Percentiles rank a stretch among this genome's conserved stretches.
phyloP scores from a whole-genome alignment of 2,888 invertebrate species.

The Drosophila infuscata region DNA sequence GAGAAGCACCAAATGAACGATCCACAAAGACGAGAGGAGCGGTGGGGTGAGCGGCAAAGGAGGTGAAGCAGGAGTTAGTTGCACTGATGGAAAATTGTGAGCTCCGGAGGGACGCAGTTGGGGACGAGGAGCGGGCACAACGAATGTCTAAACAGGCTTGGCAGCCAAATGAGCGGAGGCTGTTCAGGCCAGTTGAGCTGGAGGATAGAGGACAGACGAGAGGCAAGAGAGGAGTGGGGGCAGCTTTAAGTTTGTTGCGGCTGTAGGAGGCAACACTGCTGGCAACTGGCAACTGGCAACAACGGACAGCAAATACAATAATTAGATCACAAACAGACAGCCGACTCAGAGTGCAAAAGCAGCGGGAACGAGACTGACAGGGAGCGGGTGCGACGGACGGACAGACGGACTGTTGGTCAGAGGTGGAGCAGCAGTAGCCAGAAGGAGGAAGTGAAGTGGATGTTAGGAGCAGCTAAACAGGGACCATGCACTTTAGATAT shows the following conservation, averaged over 20 bases:
- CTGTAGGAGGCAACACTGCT: conserved; percentile 62
- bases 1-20: conserved; percentile 23
- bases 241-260: conserved; percentile 12
- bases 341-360: conserved; percentile 38
- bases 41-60: not conserved
- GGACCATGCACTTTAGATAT: conserved; percentile 36
- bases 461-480: conserved; percentile 38
- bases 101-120: not conserved
- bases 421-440: not conserved
- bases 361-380: conserved; percentile 50
- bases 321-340: conserved; percentile 75
- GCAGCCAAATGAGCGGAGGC: conserved; percentile 64
- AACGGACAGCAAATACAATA: conserved; percentile 78
- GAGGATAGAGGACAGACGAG: not conserved
- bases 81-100: not conserved
- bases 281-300: conserved; percentile 42
- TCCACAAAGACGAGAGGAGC: not conserved
- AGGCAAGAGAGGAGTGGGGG: not conserved
- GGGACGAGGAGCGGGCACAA: conserved; percentile 42
- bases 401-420: not conserved
- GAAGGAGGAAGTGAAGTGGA: conserved; percentile 42
- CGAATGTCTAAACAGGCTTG: conserved; percentile 69
- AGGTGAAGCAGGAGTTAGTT: conserved; percentile 5
- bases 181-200: conserved; percentile 42
- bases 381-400: not conserved